A percentile compares a stretch with the other conserved stretches of the same genome.
phyloP scores from a whole-genome alignment of 1,140 invertebrate species.

The Calliphora vicina region DNA sequence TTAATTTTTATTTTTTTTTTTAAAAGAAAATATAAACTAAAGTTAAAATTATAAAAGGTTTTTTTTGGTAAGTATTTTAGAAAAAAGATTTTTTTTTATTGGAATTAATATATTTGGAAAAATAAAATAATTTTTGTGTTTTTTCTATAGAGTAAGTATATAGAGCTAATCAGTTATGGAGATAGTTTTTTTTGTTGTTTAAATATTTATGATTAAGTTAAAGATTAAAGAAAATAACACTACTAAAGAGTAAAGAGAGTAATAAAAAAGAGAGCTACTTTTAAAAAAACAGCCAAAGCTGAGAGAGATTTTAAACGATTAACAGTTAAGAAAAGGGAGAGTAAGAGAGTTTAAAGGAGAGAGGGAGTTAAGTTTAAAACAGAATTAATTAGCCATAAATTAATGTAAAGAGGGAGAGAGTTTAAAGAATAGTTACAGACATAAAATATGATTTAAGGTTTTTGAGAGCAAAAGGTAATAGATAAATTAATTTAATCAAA shows the following conservation, averaged over 20 bases:
- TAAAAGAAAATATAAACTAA: too few species aligned
- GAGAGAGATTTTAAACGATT: not conserved
- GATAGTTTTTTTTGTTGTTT: not conserved
- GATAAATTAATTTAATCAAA: not conserved
- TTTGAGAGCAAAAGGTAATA: not conserved
- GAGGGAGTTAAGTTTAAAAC: not conserved
- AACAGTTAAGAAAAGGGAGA: not conserved
- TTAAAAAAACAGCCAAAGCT: not conserved
- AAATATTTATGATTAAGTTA: not conserved
- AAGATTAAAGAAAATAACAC: not conserved
- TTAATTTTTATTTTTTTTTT: too few species aligned
- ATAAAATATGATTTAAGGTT: too few species aligned
- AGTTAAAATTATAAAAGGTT: conserved; percentile 29
- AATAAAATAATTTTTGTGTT: conserved; percentile 13
- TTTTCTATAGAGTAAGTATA: conserved; percentile 15
- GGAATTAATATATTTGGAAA: too few species aligned
- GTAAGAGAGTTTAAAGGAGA: not conserved
- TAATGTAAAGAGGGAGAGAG: not conserved
- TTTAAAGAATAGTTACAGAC: too few species aligned
- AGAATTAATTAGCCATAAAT: too few species aligned
- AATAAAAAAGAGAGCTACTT: not conserved
- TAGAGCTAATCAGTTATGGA: conserved; percentile 38
- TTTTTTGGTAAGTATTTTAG: not conserved
- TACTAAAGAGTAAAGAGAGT: not conserved
- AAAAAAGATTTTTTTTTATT: conserved; percentile 37